Conservation (phyloP, 2,888 invertebrate species). For the Empis stercorea region DNA sequence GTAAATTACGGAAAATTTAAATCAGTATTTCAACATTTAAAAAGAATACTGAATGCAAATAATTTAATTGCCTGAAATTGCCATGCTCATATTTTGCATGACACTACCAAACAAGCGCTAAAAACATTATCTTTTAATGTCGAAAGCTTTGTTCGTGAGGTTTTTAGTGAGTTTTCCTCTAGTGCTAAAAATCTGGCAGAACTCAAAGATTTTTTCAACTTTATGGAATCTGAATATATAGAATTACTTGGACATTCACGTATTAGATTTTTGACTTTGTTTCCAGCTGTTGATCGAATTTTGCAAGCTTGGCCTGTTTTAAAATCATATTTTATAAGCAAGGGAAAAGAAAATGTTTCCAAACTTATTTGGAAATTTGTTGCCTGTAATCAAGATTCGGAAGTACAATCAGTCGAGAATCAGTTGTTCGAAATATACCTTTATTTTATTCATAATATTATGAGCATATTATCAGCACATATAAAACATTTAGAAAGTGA, state of each 20-base stretch:
- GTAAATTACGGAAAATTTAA: neutral
- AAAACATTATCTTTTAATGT: slow-evolving; percentile 2
- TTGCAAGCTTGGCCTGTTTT: slow-evolving; percentile 1
- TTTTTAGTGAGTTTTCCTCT: slow-evolving; percentile 4
- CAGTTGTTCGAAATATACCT: slow-evolving; percentile 1
- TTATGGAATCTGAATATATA: slow-evolving; percentile 1
- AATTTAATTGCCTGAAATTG: slow-evolving; percentile 4
- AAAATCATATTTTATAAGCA: slow-evolving; percentile 1
- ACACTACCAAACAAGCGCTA: slow-evolving; percentile 1
- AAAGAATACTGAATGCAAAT: neutral
- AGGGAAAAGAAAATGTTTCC: neutral
- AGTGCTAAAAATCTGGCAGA: neutral
- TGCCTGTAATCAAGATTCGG: too few species aligned
- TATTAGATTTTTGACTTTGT: slow-evolving; percentile 2
- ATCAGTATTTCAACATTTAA: slow-evolving; percentile 1
- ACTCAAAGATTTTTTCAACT: too few species aligned
- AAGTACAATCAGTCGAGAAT: neutral
- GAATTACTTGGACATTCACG: neutral
- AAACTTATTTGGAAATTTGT: neutral
- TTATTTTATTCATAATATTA: slow-evolving; percentile 5
- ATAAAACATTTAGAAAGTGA: slow-evolving; percentile 3
- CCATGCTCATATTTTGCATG: slow-evolving; percentile 3
- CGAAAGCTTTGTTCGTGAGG: slow-evolving; percentile 1
- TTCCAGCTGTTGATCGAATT: slow-evolving; percentile 3
- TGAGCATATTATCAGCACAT: slow-evolving; percentile 1